Evolutionary conservation across 2,797 vertebrate genomes (phyloP).

Genomic region (Trachops cirrhosus): DNA sequence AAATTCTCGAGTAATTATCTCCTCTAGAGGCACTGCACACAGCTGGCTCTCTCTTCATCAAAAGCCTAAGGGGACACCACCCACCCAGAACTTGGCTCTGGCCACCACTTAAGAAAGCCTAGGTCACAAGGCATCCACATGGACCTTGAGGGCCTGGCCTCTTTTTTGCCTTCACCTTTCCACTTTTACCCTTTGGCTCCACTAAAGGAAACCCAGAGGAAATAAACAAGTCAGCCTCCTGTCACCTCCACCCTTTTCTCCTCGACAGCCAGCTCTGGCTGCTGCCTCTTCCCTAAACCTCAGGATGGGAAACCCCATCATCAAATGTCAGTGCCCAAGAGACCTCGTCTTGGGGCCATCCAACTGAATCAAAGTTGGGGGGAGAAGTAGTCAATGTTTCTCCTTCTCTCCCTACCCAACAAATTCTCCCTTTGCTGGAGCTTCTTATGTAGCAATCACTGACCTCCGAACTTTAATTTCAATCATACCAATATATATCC

Average conservation of each 20-base stretch:
- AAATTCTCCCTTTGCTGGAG: not conserved
- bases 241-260: not conserved
- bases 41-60: not conserved
- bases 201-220: not conserved
- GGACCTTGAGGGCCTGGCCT: not conserved
- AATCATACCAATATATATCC: not conserved
- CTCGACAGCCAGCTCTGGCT: not conserved
- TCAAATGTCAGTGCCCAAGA: not conserved
- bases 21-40: not conserved
- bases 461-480: not conserved
- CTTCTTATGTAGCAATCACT: not conserved
- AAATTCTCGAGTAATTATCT: not conserved
- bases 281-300: not conserved
- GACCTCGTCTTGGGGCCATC: not conserved
- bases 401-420: not conserved
- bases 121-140: not conserved
- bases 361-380: not conserved
- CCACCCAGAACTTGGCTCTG: not conserved
- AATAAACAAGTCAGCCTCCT: not conserved
- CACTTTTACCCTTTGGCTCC: not conserved
- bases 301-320: not conserved
- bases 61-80: not conserved
- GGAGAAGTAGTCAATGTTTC: not conserved
- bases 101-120: not conserved
- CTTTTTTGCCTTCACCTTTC: not conserved